phyloP scores from a whole-genome alignment of 2,888 invertebrate genomes.

The Clunio marinus region DNA sequence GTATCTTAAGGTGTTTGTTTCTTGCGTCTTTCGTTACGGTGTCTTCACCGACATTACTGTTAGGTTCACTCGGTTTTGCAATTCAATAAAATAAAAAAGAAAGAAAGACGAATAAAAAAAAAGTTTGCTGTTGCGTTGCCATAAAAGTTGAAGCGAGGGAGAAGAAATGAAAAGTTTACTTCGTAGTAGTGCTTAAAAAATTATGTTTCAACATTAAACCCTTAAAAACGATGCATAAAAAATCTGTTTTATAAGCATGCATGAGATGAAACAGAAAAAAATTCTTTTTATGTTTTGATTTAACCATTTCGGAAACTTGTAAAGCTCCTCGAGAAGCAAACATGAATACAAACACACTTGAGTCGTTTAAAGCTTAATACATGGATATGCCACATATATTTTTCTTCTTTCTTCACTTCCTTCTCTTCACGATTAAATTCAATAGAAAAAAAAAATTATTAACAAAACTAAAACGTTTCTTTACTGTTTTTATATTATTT shows the following conservation, averaged over 20 bases:
- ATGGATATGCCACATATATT: constrained; percentile 6
- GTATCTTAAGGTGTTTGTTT: too few species aligned
- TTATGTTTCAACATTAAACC: not conserved
- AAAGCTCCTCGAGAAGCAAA: constrained; percentile 1
- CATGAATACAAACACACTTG: not conserved
- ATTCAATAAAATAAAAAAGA: not conserved
- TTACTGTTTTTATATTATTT: not conserved
- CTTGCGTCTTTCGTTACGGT: too few species aligned
- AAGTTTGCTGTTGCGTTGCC: not conserved
- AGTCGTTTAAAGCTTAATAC: not conserved
- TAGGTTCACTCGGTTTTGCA: too few species aligned
- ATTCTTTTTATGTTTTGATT: not conserved
- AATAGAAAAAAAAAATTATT: constrained; percentile 30
- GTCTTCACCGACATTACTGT: too few species aligned
- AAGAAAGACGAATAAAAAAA: too few species aligned
- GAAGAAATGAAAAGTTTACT: not conserved
- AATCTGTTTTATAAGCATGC: not conserved
- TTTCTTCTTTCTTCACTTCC: constrained; percentile 11
- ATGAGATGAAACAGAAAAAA: not conserved
- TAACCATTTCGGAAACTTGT: not conserved
- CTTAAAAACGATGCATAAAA: not conserved
- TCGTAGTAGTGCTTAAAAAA: not conserved
- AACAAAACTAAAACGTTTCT: constrained; percentile 26
- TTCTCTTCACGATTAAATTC: not conserved
- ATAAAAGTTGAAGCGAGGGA: not conserved